These are phyloP conservation scores for Diogma glabrata DNA, from an alignment of 2,888 invertebrate genomes.

Conservation along the genomic window DNA sequence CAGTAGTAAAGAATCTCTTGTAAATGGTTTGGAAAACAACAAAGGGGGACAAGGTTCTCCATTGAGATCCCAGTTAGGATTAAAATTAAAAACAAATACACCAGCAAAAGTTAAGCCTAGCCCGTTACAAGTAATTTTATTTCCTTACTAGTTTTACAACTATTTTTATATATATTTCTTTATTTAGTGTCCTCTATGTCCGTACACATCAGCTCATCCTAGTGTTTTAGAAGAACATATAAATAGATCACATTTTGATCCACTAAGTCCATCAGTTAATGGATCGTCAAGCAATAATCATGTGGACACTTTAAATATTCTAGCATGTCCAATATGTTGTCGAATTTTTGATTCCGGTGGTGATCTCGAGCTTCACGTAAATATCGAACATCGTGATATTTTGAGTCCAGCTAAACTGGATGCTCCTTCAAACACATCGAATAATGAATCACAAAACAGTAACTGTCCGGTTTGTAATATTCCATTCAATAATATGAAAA, in stretches of 20 bases:
- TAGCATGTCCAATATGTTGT: slow-evolving; percentile 69
- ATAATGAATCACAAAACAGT: slow-evolving; percentile 23
- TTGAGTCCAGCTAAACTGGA: slow-evolving; percentile 24
- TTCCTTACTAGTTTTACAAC: too few species aligned
- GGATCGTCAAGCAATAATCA: slow-evolving; percentile 29
- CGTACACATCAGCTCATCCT: slow-evolving; percentile 61
- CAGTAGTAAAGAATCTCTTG: slow-evolving; percentile 12
- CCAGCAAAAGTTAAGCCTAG: slow-evolving; percentile 27
- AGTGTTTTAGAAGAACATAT: slow-evolving; percentile 69
- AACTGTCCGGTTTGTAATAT: slow-evolving; percentile 40
- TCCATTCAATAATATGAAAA: slow-evolving; percentile 31
- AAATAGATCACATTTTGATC: slow-evolving; percentile 64
- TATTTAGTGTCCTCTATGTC: slow-evolving; percentile 62
- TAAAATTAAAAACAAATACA: slow-evolving; percentile 51
- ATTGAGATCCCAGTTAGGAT: slow-evolving; percentile 54
- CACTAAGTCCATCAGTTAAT: slow-evolving; percentile 33
- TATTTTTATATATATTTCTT: slow-evolving; percentile 12
- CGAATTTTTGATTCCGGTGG: slow-evolving; percentile 59
- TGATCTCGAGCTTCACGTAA: slow-evolving; percentile 74
- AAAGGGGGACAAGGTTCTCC: slow-evolving; percentile 58
- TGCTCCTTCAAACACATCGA: slow-evolving; percentile 25
- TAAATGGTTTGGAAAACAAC: slow-evolving; percentile 20
- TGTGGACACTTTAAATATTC: slow-evolving; percentile 40
- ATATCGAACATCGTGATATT: slow-evolving; percentile 54
- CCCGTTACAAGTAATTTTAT: slow-evolving; percentile 11